A percentile compares a stretch with the other conserved stretches of the same genome.
These are phyloP conservation scores for Petrocephalus zakoni DNA, from an alignment of 2,113 vertebrate species.

Conservation along the genomic window DNA sequence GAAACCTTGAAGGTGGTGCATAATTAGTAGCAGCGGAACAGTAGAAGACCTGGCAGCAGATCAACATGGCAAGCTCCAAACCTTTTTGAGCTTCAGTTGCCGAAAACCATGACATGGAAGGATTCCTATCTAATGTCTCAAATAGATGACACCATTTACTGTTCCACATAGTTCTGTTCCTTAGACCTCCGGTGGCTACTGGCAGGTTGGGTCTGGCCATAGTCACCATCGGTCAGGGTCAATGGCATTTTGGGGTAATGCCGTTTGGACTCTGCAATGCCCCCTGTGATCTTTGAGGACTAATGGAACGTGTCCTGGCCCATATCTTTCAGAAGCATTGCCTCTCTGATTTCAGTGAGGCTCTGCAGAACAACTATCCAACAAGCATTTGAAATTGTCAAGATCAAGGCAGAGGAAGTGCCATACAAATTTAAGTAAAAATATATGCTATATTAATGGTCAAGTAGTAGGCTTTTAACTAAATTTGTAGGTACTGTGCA, in stretches of 20 bases:
- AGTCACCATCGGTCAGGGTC: not conserved
- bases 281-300: not conserved
- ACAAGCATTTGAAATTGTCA: not conserved
- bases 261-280: not conserved
- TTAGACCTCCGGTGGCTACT: too few relatives aligned
- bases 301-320: not conserved
- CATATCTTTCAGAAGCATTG: not conserved
- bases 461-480: not conserved
- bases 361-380: not conserved
- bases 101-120: too few relatives aligned
- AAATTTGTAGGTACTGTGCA: not conserved
- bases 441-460: not conserved
- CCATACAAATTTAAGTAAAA: not conserved
- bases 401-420: not conserved
- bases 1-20: too few relatives aligned
- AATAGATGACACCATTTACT: too few relatives aligned
- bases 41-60: too few relatives aligned
- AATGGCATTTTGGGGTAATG: not conserved
- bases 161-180: too few relatives aligned
- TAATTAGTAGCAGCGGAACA: too few relatives aligned
- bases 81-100: too few relatives aligned
- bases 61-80: too few relatives aligned
- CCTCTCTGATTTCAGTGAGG: not conserved
- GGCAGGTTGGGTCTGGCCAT: not conserved
- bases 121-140: too few relatives aligned